Evolutionary conservation across 2,888 invertebrate species (phyloP), one percentile per base, ranked within the genome.

Genomic region (Folsomia manolachei): DNA sequence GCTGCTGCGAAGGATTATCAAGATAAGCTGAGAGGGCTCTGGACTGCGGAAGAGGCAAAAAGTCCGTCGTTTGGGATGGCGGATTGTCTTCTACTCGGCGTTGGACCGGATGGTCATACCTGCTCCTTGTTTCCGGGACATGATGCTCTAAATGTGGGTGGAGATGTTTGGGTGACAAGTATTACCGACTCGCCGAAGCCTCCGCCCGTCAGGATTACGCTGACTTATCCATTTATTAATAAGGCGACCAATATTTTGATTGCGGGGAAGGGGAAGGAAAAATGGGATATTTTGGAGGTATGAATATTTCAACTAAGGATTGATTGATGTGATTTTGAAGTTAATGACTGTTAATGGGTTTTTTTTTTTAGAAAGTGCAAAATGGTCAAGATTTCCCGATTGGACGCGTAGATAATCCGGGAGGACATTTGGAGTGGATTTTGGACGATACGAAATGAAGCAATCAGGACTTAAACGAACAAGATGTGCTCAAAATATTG

Each of bases 71-170:
- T 64, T 65, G 80, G 80, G 71, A 79, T 80, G 79, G 75, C 79
- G 21, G 80, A 99, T 84, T 84, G 97, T 64, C 85, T 98, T 0
- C 86, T 99, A 11, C 86, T 99, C 24, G 99, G 99, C 18, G 91
- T 98, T 89, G 99, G 99, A 0, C 97, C 97, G 0, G 99, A 99
- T 83, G 98, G 98, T 0, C 99, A 99, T 84, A 98, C 97, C 0
- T 97, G 97, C 83, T 98, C 98, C 0, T 85, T 99, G 19, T 99
- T 99, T 85, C 98, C 99, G 0, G 90, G 88, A 0, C 93, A 94
- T 83, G 83, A 85, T 0, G 83, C 90, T 7, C 84, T 93, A 1
- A 83, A 88, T 0, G 92, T 92, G 82, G 86, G 83, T n/a, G 39
- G 39, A 0, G 83, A 83, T 0, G 83, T 88, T 63, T 89, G 92